Percentiles rank a stretch among this genome's conserved stretches.
These are phyloP conservation scores for Choreutis nemorana DNA, from an alignment of 2,888 invertebrate species.

Conservation along the genomic window DNA sequence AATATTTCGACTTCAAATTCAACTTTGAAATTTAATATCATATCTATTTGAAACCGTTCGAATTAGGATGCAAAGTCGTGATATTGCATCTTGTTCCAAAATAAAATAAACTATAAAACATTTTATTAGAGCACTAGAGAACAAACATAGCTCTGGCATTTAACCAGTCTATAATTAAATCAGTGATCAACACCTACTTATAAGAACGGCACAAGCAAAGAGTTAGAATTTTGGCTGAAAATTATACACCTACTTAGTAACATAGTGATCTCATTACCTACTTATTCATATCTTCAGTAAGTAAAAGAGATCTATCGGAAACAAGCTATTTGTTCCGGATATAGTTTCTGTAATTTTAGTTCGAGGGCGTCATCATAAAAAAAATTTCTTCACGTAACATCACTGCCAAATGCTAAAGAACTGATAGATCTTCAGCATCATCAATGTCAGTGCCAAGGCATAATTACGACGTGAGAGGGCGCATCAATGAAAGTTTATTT, in stretches of 20 bases:
- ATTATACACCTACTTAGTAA: conserved; percentile 35
- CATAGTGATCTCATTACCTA: too few species aligned
- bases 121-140: conserved; percentile 31
- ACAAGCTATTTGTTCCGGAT: not conserved
- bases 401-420: conserved; percentile 39
- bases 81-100: too few species aligned
- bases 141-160: conserved; percentile 54
- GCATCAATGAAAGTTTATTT: conserved; percentile 53
- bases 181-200: conserved; percentile 24
- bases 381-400: conserved; percentile 6
- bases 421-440: conserved; percentile 15
- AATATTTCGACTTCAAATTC: too few species aligned
- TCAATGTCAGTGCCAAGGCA: conserved; percentile 60
- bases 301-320: conserved; percentile 5
- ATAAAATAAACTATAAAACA: too few species aligned
- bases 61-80: too few species aligned
- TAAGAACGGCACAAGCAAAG: conserved; percentile 29
- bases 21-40: too few species aligned
- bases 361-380: not conserved
- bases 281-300: too few species aligned
- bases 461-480: conserved; percentile 35
- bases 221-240: conserved; percentile 32
- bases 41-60: too few species aligned
- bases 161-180: conserved; percentile 51
- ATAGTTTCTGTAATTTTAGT: not conserved